Evolutionary conservation across 2,797 vertebrate species (phyloP).

Genomic region (Limosa lapponica): DNA sequence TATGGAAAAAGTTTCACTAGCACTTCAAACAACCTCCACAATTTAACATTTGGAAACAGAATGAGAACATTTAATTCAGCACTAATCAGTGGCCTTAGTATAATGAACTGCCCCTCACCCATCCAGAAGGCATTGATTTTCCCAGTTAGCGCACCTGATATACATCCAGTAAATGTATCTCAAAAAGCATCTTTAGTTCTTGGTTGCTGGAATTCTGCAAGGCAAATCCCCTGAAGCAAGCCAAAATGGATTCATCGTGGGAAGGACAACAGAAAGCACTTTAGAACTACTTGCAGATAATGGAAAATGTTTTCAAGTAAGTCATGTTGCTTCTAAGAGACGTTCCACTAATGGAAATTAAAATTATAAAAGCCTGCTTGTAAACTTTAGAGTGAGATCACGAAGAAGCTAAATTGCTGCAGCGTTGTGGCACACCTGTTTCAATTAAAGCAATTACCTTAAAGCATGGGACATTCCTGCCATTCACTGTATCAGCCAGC

Average conservation of each 20-base stretch:
- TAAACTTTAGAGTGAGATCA: conserved; percentile 14
- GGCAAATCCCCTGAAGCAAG: conserved; percentile 43
- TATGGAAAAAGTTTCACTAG: background rate
- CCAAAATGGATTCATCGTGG: background rate
- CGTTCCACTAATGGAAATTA: conserved; percentile 47
- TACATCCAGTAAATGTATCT: conserved; percentile 2
- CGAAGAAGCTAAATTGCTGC: background rate
- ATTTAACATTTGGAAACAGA: background rate
- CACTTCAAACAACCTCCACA: background rate
- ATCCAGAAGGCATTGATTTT: background rate
- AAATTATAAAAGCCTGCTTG: conserved; percentile 43
- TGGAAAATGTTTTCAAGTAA: conserved; percentile 49
- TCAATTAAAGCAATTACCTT: conserved; percentile 39
- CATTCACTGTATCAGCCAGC: background rate
- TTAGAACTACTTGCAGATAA: conserved; percentile 56
- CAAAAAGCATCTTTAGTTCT: background rate
- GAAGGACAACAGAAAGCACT: conserved; percentile 54
- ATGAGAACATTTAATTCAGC: background rate
- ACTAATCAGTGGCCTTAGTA: background rate
- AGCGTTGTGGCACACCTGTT: background rate
- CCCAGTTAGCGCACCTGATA: background rate
- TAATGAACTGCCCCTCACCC: background rate
- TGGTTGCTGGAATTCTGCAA: conserved; percentile 29
- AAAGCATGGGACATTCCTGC: background rate
- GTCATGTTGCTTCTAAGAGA: conserved; percentile 30